Evolutionary conservation across 2,888 invertebrate genomes (phyloP).

Genomic region (Drosophila gaucha): DNA sequence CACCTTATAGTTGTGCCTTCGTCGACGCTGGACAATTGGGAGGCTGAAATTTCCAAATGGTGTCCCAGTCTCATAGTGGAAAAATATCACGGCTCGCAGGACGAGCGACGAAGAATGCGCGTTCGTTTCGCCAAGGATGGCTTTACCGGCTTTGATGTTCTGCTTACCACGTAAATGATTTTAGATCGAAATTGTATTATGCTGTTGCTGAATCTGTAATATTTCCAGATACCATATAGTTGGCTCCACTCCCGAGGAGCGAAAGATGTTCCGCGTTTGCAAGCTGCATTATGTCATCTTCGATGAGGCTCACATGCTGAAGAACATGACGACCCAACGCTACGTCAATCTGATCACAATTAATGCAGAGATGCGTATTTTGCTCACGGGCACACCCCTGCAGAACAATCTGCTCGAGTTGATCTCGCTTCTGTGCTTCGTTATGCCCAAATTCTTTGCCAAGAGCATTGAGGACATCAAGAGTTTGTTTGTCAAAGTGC

Average conservation of each 20-base stretch:
- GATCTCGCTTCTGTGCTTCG: slow-evolving; percentile 97
- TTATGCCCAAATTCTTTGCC: slow-evolving; percentile 97
- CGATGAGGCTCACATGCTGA: slow-evolving; percentile 99
- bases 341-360: slow-evolving; percentile 95
- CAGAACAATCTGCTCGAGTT: slow-evolving; percentile 98
- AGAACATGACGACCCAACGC: slow-evolving; percentile 97
- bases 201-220: slow-evolving; percentile 7
- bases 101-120: slow-evolving; percentile 92
- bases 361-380: slow-evolving; percentile 93
- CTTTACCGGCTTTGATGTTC: slow-evolving; percentile 91
- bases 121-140: slow-evolving; percentile 90
- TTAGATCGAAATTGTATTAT: not conserved
- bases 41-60: slow-evolving; percentile 90
- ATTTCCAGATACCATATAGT: slow-evolving; percentile 84
- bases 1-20: slow-evolving; percentile 98
- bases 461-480: slow-evolving; percentile 95
- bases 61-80: slow-evolving; percentile 92
- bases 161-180: slow-evolving; percentile 92
- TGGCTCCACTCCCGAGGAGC: slow-evolving; percentile 93
- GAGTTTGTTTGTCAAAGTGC: slow-evolving; percentile 90
- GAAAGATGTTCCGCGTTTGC: slow-evolving; percentile 95
- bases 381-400: slow-evolving; percentile 97
- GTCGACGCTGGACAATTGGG: slow-evolving; percentile 97
- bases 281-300: slow-evolving; percentile 96
- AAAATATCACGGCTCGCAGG: slow-evolving; percentile 94